These are phyloP conservation scores for Allacma fusca DNA, from an alignment of 2,888 invertebrate genomes.

Conservation along the genomic window DNA sequence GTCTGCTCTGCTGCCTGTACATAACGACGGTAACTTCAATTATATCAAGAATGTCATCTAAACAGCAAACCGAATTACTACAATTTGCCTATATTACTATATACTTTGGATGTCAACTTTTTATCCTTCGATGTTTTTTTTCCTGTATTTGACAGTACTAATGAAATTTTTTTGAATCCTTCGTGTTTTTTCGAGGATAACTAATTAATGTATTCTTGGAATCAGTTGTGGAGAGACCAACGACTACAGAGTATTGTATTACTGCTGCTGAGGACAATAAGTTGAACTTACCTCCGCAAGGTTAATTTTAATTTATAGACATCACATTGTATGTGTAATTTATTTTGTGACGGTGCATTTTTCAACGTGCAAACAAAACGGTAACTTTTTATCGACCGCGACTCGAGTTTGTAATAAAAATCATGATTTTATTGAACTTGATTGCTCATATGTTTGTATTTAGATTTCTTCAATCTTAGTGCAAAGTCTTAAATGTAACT, in stretches of 20 bases:
- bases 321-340: slow-evolving; percentile 7
- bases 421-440: background rate
- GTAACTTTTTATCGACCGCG: background rate
- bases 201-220: no score
- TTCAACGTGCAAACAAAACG: background rate
- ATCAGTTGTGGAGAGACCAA: background rate
- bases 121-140: background rate
- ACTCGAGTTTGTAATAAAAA: slow-evolving; percentile 1
- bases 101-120: background rate
- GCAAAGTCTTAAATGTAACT: slow-evolving; percentile 33
- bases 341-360: background rate
- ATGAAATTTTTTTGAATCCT: background rate
- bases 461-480: background rate
- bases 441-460: background rate
- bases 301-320: background rate
- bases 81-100: background rate
- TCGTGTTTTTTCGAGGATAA: background rate
- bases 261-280: slow-evolving; percentile 10
- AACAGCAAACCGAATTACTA: background rate
- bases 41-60: slow-evolving; percentile 40
- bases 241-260: background rate
- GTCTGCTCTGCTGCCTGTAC: slow-evolving; percentile 19
- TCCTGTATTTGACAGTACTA: background rate
- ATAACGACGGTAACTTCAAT: slow-evolving; percentile 49
- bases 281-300: slow-evolving; percentile 1